phyloP scores from a whole-genome alignment of 1,140 invertebrate genomes.

The Solenopsis invicta region DNA sequence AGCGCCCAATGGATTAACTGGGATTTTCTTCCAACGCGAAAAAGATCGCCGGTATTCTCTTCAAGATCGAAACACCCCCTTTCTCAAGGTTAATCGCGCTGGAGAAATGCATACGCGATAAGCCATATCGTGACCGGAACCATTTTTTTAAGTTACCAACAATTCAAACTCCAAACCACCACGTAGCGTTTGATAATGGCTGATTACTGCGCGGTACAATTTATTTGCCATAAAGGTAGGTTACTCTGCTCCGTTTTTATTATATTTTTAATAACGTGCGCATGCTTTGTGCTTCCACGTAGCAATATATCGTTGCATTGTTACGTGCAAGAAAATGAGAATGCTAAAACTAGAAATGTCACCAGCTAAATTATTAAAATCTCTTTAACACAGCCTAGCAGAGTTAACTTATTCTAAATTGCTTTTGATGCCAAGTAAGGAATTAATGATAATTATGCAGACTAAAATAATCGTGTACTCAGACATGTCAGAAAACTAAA shows the following conservation, averaged over 20 bases:
- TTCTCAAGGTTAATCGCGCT: constrained; percentile 38
- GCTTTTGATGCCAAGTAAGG: neutral
- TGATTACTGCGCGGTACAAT: neutral
- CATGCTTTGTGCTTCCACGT: neutral
- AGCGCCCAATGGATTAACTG: constrained; percentile 33
- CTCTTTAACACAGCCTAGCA: neutral
- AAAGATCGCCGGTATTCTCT: neutral
- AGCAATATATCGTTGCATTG: neutral
- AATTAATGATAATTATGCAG: neutral
- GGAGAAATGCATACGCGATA: constrained; percentile 26
- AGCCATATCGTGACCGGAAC: constrained; percentile 9
- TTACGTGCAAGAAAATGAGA: neutral
- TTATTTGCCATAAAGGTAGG: constrained; percentile 24
- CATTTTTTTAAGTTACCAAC: constrained; percentile 23
- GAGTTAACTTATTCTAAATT: neutral
- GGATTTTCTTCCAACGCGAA: constrained; percentile 10
- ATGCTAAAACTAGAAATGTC: neutral
- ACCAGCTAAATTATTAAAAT: constrained; percentile 6
- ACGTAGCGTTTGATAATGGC: constrained; percentile 6
- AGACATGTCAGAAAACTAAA: neutral
- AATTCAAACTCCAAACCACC: constrained; percentile 17
- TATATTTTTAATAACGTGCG: constrained; percentile 15
- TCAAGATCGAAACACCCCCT: neutral
- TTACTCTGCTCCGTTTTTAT: neutral
- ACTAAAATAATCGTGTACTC: neutral